phyloP scores from a whole-genome alignment of 2,888 invertebrate genomes.

The Dicyrtomina minuta region DNA sequence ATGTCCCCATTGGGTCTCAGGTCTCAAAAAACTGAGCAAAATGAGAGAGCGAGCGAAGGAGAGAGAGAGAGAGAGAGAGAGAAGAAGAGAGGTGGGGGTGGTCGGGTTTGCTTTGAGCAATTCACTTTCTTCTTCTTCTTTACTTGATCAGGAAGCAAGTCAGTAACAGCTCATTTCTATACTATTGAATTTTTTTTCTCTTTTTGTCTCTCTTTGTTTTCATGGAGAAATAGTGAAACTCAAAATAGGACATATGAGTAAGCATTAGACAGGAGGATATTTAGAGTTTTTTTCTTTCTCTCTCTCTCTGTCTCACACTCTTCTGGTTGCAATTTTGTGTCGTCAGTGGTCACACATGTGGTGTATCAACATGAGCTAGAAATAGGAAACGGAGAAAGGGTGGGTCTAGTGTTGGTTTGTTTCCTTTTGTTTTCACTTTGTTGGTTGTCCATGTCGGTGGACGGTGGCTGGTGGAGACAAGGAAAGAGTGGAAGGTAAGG shows the following conservation, averaged over 20 bases:
- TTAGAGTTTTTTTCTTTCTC: slow-evolving; percentile 6
- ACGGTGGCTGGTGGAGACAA: background rate
- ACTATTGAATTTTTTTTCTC: background rate
- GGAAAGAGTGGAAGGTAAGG: background rate
- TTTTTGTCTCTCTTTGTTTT: background rate
- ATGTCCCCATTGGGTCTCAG: background rate
- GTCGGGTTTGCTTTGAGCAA: background rate
- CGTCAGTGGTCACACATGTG: background rate
- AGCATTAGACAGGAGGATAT: too few species aligned
- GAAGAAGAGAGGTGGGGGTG: background rate
- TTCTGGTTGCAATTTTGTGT: background rate
- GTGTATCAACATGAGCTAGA: background rate
- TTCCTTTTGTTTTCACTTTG: slow-evolving; percentile 5
- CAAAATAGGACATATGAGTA: too few species aligned
- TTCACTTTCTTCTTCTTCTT: background rate
- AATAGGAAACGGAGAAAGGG: too few species aligned
- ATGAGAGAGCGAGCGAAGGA: too few species aligned
- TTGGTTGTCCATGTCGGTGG: background rate
- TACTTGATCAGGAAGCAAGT: background rate
- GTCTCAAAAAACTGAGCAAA: background rate
- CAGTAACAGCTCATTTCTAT: too few species aligned
- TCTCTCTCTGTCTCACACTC: background rate
- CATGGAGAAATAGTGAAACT: too few species aligned
- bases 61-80: background rate
- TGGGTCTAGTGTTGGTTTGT: background rate